Percentiles rank a stretch among this genome's conserved stretches.
Evolutionary conservation across 2,888 invertebrate species (phyloP).

Genomic region (Hyppa rectilinea): DNA sequence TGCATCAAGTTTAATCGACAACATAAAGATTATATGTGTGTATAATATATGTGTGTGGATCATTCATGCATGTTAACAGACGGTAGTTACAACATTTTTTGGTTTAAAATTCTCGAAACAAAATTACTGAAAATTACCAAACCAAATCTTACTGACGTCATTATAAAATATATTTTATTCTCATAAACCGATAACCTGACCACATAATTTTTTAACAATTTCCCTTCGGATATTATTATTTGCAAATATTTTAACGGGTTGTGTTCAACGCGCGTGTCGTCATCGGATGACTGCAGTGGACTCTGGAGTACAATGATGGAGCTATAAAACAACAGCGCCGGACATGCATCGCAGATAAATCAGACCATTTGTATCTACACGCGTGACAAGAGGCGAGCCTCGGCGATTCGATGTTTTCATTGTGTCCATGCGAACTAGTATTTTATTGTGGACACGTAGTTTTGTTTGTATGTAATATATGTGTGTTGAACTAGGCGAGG

Average conservation of each 20-base stretch:
- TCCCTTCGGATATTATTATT: constrained; percentile 41
- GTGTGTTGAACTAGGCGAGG: constrained; percentile 48
- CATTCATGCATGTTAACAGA: not conserved
- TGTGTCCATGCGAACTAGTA: constrained; percentile 65
- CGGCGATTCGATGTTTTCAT: constrained; percentile 76
- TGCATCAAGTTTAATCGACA: not conserved
- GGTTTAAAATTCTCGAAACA: not conserved
- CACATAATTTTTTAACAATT: constrained; percentile 28
- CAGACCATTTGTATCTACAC: constrained; percentile 79
- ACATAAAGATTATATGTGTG: no score
- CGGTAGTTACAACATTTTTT: not conserved
- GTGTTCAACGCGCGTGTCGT: constrained; percentile 62
- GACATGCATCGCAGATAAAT: constrained; percentile 81
- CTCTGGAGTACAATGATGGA: constrained; percentile 76
- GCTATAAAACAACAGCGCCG: constrained; percentile 81
- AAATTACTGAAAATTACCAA: constrained; percentile 1
- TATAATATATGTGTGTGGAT: no score
- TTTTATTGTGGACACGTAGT: constrained; percentile 62
- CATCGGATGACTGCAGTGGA: constrained; percentile 73
- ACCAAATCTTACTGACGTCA: not conserved
- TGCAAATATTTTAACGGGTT: constrained; percentile 54
- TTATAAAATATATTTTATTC: constrained; percentile 13
- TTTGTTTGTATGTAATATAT: constrained; percentile 59
- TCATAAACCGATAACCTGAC: not conserved
- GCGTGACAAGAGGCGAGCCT: constrained; percentile 73